Evolutionary conservation across 2,113 vertebrate genomes (phyloP).

Genomic region (Phylloscopus whistleri): DNA sequence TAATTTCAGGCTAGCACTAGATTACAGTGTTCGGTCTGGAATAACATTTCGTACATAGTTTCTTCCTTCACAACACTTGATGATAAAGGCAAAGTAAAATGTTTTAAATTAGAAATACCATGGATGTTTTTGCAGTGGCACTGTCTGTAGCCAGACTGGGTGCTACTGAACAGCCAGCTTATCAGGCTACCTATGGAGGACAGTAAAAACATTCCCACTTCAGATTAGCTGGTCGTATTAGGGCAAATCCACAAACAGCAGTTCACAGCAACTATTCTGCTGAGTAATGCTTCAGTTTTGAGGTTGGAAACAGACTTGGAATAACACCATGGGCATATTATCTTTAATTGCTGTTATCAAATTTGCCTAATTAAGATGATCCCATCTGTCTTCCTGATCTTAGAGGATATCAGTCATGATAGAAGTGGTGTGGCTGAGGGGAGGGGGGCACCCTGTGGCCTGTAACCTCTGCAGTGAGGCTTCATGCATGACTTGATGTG

Average conservation of each 20-base stretch:
- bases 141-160: neutral
- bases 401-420: neutral
- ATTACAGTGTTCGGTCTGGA: neutral
- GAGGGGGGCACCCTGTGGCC: neutral
- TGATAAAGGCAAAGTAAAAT: neutral
- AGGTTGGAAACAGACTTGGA: neutral
- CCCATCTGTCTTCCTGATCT: neutral
- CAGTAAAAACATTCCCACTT: neutral
- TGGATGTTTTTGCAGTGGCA: neutral
- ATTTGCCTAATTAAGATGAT: neutral
- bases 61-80: neutral
- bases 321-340: neutral
- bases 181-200: neutral
- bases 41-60: neutral
- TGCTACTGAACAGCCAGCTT: neutral
- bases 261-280: neutral
- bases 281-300: neutral
- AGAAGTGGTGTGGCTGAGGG: neutral
- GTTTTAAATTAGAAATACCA: neutral
- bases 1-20: neutral
- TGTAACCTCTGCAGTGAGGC: neutral
- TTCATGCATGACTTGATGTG: neutral
- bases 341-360: neutral
- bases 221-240: neutral
- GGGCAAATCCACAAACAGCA: neutral